Evolutionary conservation across 2,888 invertebrate species (phyloP).

Genomic region (Hydropsyche betteni): DNA sequence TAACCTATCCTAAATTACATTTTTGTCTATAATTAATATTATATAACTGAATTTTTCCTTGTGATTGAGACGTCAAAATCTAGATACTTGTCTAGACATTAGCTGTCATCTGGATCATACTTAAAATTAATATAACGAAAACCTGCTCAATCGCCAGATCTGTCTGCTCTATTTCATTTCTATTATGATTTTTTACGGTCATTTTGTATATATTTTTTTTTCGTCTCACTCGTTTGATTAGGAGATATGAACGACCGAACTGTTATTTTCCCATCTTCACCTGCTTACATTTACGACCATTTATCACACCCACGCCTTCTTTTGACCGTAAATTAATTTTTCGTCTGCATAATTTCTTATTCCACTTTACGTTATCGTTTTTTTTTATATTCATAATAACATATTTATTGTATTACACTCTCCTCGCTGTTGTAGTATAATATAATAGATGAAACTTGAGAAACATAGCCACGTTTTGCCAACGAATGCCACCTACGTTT

Average conservation of each 20-base stretch:
- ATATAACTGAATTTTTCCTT: too few relatives aligned
- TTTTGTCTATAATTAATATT: too few relatives aligned
- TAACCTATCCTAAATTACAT: too few relatives aligned
- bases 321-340: not conserved
- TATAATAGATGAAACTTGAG: slow-evolving; percentile 9
- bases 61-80: slow-evolving; percentile 1
- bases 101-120: slow-evolving; percentile 13
- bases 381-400: too few relatives aligned
- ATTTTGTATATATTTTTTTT: not conserved
- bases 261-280: slow-evolving; percentile 23
- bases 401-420: not conserved
- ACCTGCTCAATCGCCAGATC: slow-evolving; percentile 1
- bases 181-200: slow-evolving; percentile 9
- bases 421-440: not conserved
- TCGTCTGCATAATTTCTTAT: not conserved
- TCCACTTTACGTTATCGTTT: too few relatives aligned
- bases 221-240: slow-evolving; percentile 16
- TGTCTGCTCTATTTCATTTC: not conserved
- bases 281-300: slow-evolving; percentile 12
- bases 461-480: slow-evolving; percentile 7
- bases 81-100: slow-evolving; percentile 5
- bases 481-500: not conserved
- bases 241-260: slow-evolving; percentile 9
- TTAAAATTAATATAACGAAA: slow-evolving; percentile 15
- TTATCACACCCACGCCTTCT: slow-evolving; percentile 15